Percentiles rank a stretch among this genome's conserved stretches.
phyloP scores from a whole-genome alignment of 53 echinoderm and acorn worm species.

The Stichopus horrens region DNA sequence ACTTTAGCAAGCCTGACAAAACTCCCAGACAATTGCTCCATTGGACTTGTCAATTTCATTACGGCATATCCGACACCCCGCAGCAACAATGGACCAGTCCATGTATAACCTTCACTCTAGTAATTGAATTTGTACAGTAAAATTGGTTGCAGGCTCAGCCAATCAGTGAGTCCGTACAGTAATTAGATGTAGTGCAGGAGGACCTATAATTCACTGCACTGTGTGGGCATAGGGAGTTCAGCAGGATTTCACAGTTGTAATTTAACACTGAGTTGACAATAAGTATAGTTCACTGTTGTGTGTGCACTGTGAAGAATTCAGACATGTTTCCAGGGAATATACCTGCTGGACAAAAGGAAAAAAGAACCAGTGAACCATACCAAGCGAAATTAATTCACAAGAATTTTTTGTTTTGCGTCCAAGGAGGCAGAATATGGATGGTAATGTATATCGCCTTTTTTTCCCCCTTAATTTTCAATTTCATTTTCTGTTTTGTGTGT shows the following conservation, averaged over 20 bases:
- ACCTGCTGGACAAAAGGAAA: neutral
- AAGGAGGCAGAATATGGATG: neutral
- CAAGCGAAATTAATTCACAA: neutral
- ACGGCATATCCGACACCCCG: neutral
- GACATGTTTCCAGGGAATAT: conserved; percentile 30
- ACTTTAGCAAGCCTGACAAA: neutral
- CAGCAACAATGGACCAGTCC: conserved; percentile 26
- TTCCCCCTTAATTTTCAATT: neutral
- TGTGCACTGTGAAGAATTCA: conserved; percentile 15
- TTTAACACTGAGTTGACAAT: conserved; percentile 15
- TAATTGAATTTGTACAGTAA: conserved; percentile 43
- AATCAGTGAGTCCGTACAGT: conserved; percentile 25
- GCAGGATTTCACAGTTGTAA: conserved; percentile 37
- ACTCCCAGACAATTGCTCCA: conserved; percentile 12
- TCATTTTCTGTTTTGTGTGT: no score
- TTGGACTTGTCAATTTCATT: conserved; percentile 24
- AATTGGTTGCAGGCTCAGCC: conserved; percentile 23
- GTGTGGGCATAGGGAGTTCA: conserved; percentile 28
- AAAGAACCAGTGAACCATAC: neutral
- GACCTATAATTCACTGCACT: conserved; percentile 33
- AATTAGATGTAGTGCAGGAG: conserved; percentile 39
- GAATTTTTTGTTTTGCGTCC: neutral
- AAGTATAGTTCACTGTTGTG: conserved; percentile 9
- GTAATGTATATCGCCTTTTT: neutral
- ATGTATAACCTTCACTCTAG: conserved; percentile 20